phyloP scores from a whole-genome alignment of 37 sponge, comb jelly and placozoan genomes.

The Tethya wilhelma region DNA sequence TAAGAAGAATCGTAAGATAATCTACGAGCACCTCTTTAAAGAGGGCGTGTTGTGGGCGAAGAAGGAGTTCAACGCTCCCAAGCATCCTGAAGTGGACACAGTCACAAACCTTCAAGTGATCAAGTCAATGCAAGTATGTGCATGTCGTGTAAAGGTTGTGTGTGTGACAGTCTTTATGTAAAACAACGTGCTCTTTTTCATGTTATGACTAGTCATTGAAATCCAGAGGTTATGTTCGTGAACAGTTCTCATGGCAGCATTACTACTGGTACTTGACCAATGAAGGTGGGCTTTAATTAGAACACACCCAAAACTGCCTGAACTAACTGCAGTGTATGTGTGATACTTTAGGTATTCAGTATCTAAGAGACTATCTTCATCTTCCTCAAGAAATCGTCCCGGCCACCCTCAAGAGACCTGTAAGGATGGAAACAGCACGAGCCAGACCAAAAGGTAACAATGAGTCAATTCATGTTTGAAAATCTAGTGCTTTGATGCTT shows the following conservation, averaged over 20 bases:
- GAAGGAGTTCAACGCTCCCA: conserved; percentile 90
- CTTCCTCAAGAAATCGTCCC: conserved; percentile 97
- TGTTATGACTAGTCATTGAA: conserved; percentile 70
- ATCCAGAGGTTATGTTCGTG: conserved; percentile 93
- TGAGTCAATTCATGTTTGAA: neutral
- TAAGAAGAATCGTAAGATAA: conserved; percentile 89
- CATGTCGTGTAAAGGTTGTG: neutral
- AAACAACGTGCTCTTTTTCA: neutral
- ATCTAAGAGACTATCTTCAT: conserved; percentile 93
- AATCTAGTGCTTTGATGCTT: neutral
- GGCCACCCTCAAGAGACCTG: conserved; percentile 91
- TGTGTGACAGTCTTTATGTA: neutral
- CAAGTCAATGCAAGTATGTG: conserved; percentile 90
- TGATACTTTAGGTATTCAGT: conserved; percentile 78
- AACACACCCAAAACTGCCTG: neutral
- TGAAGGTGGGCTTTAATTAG: conserved; percentile 66
- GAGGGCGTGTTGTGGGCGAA: conserved; percentile 98
- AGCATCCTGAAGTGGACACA: conserved; percentile 81
- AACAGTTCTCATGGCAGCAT: conserved; percentile 94
- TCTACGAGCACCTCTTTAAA: conserved; percentile 96
- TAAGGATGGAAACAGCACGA: conserved; percentile 65
- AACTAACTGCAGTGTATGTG: too few species aligned
- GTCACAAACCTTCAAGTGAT: conserved; percentile 96
- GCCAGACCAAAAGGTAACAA: conserved; percentile 72
- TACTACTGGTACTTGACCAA: conserved; percentile 98